Base-by-base conservation (phyloP, 1,140 invertebrate genomes). In the Microplitis demolitor region DNA sequence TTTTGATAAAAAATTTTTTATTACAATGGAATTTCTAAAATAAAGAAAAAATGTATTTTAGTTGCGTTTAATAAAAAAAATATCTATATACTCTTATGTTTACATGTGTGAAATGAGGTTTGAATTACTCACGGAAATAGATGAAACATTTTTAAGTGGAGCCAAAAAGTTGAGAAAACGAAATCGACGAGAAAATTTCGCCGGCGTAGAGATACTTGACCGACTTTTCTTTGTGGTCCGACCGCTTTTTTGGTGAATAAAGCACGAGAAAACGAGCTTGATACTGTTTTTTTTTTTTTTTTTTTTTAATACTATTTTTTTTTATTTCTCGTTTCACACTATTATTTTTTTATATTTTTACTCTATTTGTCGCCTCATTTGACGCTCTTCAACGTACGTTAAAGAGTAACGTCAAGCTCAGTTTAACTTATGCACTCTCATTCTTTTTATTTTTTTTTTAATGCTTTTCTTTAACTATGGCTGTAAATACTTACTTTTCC, bases 401-500 rank as follows among this genome's bases (percentile, higher is more conserved):
- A 58, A 58, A 58, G 24, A 24, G 56, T 31, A 31, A 31, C 56
- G 56, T 58, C 56, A 58, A 58, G 56, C 56, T 58, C 56, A 58
- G 63, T 37, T 66, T 37, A 66, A 66, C 14, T 66, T 66, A 50
- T 45, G 61, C 63, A 13, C 63, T 66, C n/a, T 61, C n/a, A 31
- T 33, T 33, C 60, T 33, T 4, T 35, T 61, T 51, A 1, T 45
- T 64, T 35, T 13, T 61, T 8, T 63, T 35, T 14, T n/a, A 4
- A 58, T n/a, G 14, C 54, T 34, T 35, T 37, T 34, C 3, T 33
- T 14, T 6, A 62, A 33, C n/a, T 35, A 63, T 0, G 60, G 2
- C 53, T 24, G 4, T 45, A 11, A 45, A 11, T 73, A 85, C 86
- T 90, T 87, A 94, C 93, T 91, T 94, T 92, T 84, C 92, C 92